A percentile compares a stretch with the other conserved stretches of the same genome.
Conservation (phyloP, 1,140 invertebrate genomes). For the Batillaria attramentaria region DNA sequence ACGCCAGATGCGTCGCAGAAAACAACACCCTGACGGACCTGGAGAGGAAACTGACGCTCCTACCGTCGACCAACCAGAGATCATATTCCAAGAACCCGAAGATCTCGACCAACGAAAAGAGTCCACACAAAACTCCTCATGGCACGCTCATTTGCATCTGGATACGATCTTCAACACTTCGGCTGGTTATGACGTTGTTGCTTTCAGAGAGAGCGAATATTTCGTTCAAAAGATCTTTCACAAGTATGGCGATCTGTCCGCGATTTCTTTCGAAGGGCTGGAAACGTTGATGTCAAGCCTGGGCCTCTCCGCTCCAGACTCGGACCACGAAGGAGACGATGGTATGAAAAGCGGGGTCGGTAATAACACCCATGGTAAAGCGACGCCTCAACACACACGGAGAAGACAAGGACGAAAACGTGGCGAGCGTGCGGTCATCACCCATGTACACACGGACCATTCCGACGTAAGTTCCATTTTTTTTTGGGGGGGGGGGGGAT, state of each 20-base stretch:
- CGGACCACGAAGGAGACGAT: background rate
- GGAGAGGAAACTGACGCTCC: too few relatives aligned
- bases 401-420: background rate
- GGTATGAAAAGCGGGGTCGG: background rate
- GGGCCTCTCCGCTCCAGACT: background rate
- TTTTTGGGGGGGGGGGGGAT: too few relatives aligned
- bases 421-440: background rate
- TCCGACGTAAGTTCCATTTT: slow-evolving; percentile 8
- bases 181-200: background rate
- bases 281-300: slow-evolving; percentile 22
- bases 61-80: too few relatives aligned
- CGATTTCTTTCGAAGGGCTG: background rate
- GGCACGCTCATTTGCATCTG: slow-evolving; percentile 14
- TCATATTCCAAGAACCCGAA: too few relatives aligned
- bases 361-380: background rate
- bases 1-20: too few relatives aligned
- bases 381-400: background rate
- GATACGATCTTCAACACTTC: slow-evolving; percentile 5
- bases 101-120: background rate
- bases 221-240: slow-evolving; percentile 35
- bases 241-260: slow-evolving; percentile 20
- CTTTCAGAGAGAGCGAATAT: slow-evolving; percentile 23
- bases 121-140: background rate
- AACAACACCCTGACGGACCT: too few relatives aligned
- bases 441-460: slow-evolving; percentile 9